A percentile compares a stretch with the other conserved stretches of the same genome.
Evolutionary conservation across 2,797 vertebrate genomes (phyloP).

Genomic region (Acipenser oxyrinchus): DNA sequence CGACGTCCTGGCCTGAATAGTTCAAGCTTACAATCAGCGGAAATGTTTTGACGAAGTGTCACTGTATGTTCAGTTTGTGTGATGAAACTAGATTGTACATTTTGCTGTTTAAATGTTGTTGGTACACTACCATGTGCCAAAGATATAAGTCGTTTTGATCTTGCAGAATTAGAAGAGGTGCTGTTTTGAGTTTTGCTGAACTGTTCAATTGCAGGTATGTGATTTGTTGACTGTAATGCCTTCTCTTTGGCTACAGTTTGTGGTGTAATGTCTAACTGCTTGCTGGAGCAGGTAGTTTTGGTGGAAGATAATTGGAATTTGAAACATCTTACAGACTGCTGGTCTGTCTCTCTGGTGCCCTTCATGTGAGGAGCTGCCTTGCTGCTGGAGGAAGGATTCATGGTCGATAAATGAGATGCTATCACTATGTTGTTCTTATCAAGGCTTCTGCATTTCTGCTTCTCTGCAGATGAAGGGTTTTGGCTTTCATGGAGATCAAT

Average conservation of each 20-base stretch:
- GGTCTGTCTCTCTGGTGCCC: slow-evolving; percentile 3
- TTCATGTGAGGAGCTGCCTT: not conserved
- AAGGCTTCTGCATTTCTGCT: slow-evolving; percentile 32
- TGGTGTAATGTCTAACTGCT: slow-evolving; percentile 8
- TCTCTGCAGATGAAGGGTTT: slow-evolving; percentile 21
- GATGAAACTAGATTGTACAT: not conserved
- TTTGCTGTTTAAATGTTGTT: not conserved
- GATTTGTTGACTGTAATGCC: not conserved
- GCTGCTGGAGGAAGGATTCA: slow-evolving; percentile 2
- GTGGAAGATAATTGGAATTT: slow-evolving; percentile 4
- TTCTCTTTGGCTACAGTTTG: slow-evolving; percentile 12
- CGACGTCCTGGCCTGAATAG: not conserved
- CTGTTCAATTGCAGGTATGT: slow-evolving; percentile 18
- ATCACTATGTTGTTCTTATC: slow-evolving; percentile 27
- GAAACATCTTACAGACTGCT: slow-evolving; percentile 10
- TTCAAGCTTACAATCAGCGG: slow-evolving; percentile 1
- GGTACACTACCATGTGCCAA: slow-evolving; percentile 17
- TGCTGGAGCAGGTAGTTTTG: not conserved
- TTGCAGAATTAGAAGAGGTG: slow-evolving; percentile 7
- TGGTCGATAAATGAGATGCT: slow-evolving; percentile 28
- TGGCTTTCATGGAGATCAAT: slow-evolving; percentile 22
- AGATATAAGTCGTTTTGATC: slow-evolving; percentile 15
- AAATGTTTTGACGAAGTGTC: not conserved
- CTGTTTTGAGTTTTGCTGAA: slow-evolving; percentile 11
- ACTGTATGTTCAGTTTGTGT: not conserved